A percentile compares a stretch with the other conserved stretches of the same genome.
Conservation (phyloP, 2,113 vertebrate species). For the Perca schrenkii region DNA sequence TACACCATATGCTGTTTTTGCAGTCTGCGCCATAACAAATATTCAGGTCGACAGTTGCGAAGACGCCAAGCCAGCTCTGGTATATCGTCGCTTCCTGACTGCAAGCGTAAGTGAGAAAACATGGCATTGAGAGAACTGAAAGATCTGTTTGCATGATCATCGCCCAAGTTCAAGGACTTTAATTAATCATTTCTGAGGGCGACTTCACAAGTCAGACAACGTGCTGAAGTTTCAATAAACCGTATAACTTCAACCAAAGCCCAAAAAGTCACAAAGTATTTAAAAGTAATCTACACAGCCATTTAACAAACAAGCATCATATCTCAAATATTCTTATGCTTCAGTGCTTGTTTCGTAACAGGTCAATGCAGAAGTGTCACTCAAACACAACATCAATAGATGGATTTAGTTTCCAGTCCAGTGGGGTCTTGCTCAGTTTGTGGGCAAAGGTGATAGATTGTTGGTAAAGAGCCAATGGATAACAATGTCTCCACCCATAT, state of each 20-base stretch:
- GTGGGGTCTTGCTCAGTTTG: constrained; percentile 65
- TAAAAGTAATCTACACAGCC: background rate
- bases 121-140: constrained; percentile 70
- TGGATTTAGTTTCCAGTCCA: constrained; percentile 55
- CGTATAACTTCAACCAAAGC: constrained; percentile 1
- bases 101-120: constrained; percentile 72
- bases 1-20: constrained; percentile 82
- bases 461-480: constrained; percentile 74
- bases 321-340: background rate
- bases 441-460: constrained; percentile 78
- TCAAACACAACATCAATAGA: constrained; percentile 57
- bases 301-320: constrained; percentile 9
- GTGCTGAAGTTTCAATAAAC: constrained; percentile 54
- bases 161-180: constrained; percentile 74
- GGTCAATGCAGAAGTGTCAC: background rate
- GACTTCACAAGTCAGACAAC: constrained; percentile 63
- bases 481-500: constrained; percentile 79
- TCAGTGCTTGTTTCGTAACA: background rate
- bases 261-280: constrained; percentile 34
- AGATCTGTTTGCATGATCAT: constrained; percentile 75
- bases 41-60: constrained; percentile 80
- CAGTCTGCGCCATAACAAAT: constrained; percentile 77
- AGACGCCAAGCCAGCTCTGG: constrained; percentile 76
- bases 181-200: constrained; percentile 81
- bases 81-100: constrained; percentile 66